Conservation (phyloP, 1,140 invertebrate genomes). For the Zophobas atratus region DNA sequence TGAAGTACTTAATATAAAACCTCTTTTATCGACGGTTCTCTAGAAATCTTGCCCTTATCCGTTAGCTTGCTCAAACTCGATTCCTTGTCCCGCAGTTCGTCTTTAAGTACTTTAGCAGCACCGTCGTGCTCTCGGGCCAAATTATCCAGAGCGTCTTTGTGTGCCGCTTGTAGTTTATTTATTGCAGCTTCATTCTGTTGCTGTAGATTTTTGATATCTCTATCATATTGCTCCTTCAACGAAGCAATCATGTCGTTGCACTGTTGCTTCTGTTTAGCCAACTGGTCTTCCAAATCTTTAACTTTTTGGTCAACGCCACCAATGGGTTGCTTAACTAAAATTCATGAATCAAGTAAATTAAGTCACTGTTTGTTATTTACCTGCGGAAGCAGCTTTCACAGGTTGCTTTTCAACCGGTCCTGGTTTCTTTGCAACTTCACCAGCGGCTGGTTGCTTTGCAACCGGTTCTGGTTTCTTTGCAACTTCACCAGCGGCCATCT, state of each 20-base stretch:
- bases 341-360: no score
- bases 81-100: constrained; percentile 8
- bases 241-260: constrained; percentile 49
- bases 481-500: background rate
- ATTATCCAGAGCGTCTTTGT: constrained; percentile 7
- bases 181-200: constrained; percentile 23
- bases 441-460: background rate
- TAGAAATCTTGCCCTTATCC: background rate
- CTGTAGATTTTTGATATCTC: constrained; percentile 48
- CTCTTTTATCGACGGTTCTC: constrained; percentile 3
- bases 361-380: background rate
- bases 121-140: constrained; percentile 14
- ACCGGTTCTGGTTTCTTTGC: constrained; percentile 4
- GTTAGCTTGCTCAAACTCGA: background rate
- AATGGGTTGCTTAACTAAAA: background rate
- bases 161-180: constrained; percentile 18
- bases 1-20: background rate
- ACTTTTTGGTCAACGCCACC: background rate
- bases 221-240: constrained; percentile 47
- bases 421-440: constrained; percentile 25
- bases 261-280: constrained; percentile 53
- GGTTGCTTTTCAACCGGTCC: background rate
- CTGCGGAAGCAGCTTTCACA: background rate
- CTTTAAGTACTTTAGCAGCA: constrained; percentile 47
- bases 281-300: constrained; percentile 5